phyloP scores from a whole-genome alignment of 2,888 invertebrate species.

The Euplexia lucipara region DNA sequence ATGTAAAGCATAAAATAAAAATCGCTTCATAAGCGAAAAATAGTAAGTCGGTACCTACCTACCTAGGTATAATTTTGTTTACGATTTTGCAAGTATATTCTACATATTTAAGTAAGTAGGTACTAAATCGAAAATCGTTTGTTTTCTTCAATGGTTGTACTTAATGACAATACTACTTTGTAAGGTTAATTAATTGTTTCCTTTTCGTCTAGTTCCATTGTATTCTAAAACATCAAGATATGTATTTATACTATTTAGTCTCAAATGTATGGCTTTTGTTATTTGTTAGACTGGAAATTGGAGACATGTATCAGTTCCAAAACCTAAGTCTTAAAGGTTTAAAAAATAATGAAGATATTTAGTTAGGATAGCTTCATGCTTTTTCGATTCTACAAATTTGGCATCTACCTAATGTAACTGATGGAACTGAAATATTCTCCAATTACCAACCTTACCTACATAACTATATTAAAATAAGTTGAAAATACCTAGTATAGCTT shows the following conservation, averaged over 20 bases:
- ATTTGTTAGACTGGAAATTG: not conserved
- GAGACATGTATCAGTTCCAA: not conserved
- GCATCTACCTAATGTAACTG: too few relatives aligned
- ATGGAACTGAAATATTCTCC: too few relatives aligned
- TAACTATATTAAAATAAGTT: not conserved
- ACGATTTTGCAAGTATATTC: too few relatives aligned
- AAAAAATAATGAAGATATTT: too few relatives aligned
- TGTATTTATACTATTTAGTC: not conserved
- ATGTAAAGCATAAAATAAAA: too few relatives aligned
- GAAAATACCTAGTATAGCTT: not conserved
- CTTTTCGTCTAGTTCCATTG: not conserved
- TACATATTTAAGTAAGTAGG: not conserved
- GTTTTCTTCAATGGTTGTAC: not conserved
- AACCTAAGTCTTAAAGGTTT: too few relatives aligned
- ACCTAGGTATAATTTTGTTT: too few relatives aligned
- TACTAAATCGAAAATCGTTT: not conserved
- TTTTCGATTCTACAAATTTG: too few relatives aligned
- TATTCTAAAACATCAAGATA: not conserved
- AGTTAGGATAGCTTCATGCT: too few relatives aligned
- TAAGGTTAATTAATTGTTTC: not conserved
- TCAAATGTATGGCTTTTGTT: not conserved
- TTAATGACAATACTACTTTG: conserved; percentile 1
- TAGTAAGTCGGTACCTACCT: too few relatives aligned
- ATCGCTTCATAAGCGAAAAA: too few relatives aligned
- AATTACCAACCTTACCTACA: not conserved